These are phyloP conservation scores for Mythimna ferrago DNA, from an alignment of 2,888 invertebrate genomes.

Conservation along the genomic window DNA sequence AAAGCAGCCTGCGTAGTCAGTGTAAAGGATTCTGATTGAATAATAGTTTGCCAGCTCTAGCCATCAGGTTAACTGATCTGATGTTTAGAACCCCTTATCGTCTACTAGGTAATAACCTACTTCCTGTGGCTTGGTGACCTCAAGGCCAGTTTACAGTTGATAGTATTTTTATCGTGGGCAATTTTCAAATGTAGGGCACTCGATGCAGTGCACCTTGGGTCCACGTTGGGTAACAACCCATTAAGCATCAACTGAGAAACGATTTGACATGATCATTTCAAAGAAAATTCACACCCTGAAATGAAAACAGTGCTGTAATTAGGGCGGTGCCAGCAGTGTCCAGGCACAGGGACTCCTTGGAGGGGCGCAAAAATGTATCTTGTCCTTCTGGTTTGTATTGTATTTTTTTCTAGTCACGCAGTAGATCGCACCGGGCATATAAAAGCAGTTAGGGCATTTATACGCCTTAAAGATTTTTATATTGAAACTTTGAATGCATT, in stretches of 20 bases:
- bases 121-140: conserved; percentile 44
- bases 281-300: neutral
- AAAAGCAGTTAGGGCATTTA: too few relatives aligned
- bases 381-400: too few relatives aligned
- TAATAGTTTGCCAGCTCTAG: conserved; percentile 26
- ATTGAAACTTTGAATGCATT: neutral
- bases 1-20: conserved; percentile 1
- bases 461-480: neutral
- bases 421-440: too few relatives aligned
- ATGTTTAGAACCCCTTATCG: conserved; percentile 44
- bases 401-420: too few relatives aligned
- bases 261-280: too few relatives aligned
- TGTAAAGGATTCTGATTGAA: conserved; percentile 35
- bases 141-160: conserved; percentile 35
- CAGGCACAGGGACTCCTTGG: too few relatives aligned
- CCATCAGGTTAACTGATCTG: conserved; percentile 12
- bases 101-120: conserved; percentile 28
- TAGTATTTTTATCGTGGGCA: conserved; percentile 27
- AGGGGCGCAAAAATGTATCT: too few relatives aligned
- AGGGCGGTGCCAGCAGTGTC: too few relatives aligned
- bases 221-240: too few relatives aligned
- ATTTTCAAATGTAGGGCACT: conserved; percentile 33
- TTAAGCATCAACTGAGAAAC: neutral
- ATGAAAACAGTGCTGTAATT: too few relatives aligned
- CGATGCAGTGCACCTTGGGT: neutral